A percentile compares a stretch with the other conserved stretches of the same genome.
phyloP scores from a whole-genome alignment of 2,797 vertebrate genomes.

The Syncerus caffer region DNA sequence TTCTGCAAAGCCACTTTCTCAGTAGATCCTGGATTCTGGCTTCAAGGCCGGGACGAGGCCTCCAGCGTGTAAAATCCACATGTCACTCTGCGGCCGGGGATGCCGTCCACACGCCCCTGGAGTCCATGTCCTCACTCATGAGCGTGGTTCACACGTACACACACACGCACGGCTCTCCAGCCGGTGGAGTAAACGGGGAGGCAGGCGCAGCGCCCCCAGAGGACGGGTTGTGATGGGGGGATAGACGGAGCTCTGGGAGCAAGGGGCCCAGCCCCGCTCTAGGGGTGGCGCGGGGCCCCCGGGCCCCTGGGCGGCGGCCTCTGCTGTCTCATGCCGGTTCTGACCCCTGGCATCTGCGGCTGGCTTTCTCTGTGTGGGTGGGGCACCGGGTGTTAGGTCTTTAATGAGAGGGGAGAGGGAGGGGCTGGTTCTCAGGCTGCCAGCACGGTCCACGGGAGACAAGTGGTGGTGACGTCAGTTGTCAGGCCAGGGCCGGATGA shows the following conservation, averaged over 20 bases:
- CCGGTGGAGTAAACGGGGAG: not conserved
- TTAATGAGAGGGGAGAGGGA: not conserved
- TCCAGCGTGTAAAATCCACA: not conserved
- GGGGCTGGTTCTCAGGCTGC: not conserved
- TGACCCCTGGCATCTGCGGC: not conserved
- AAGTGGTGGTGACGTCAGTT: not conserved
- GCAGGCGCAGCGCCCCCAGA: not conserved
- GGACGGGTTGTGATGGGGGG: not conserved
- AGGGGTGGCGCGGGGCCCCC: not conserved
- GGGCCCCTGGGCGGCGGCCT: not conserved
- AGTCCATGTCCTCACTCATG: not conserved
- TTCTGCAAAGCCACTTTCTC: not conserved
- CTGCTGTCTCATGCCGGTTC: not conserved
- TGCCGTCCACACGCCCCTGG: fast-evolving
- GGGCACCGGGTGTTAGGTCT: not conserved
- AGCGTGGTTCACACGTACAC: not conserved
- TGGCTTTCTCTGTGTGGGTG: not conserved
- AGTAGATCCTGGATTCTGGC: not conserved
- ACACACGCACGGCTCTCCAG: not conserved
- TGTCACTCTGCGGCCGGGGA: not conserved
- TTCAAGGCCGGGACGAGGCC: not conserved
- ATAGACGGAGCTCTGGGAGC: not conserved
- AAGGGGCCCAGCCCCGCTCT: fast-evolving
- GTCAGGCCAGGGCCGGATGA: not conserved
- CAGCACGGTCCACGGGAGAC: not conserved